Percentiles rank a stretch among this genome's conserved stretches.
Conservation (phyloP, 2,888 invertebrate genomes). For the Megaustenia siamemsis region DNA sequence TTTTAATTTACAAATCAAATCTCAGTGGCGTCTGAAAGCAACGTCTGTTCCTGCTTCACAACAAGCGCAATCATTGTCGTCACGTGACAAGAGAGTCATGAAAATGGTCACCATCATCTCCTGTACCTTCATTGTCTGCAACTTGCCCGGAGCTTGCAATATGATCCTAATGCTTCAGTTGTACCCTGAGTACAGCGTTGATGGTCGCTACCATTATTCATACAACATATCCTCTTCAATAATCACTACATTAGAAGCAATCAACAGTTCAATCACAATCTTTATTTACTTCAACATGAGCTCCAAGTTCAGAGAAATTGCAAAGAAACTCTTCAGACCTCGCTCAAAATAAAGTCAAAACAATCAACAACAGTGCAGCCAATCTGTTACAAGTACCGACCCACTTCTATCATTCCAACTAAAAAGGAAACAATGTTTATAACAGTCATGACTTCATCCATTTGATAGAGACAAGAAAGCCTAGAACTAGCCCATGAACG, state of each 20-base stretch:
- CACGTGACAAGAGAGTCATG: constrained; percentile 26
- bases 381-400: too few species aligned
- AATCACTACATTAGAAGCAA: constrained; percentile 18
- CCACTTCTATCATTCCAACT: too few species aligned
- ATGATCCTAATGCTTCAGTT: constrained; percentile 46
- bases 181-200: constrained; percentile 40
- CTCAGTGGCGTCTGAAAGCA: constrained; percentile 38
- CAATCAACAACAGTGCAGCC: too few species aligned
- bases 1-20: constrained; percentile 2
- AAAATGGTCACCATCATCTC: constrained; percentile 40
- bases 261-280: constrained; percentile 37
- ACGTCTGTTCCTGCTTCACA: not conserved
- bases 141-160: constrained; percentile 31
- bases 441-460: too few species aligned
- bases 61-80: not conserved
- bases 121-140: constrained; percentile 33
- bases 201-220: constrained; percentile 16
- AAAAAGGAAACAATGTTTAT: too few species aligned
- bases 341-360: too few species aligned
- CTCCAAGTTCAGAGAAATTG: constrained; percentile 42
- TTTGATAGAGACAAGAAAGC: too few species aligned
- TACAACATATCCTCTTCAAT: constrained; percentile 11
- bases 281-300: constrained; percentile 44
- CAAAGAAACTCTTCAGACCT: too few species aligned
- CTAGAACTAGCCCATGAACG: too few species aligned